These are phyloP conservation scores for Serinus canaria DNA, from an alignment of 2,113 vertebrate species.

Conservation along the genomic window DNA sequence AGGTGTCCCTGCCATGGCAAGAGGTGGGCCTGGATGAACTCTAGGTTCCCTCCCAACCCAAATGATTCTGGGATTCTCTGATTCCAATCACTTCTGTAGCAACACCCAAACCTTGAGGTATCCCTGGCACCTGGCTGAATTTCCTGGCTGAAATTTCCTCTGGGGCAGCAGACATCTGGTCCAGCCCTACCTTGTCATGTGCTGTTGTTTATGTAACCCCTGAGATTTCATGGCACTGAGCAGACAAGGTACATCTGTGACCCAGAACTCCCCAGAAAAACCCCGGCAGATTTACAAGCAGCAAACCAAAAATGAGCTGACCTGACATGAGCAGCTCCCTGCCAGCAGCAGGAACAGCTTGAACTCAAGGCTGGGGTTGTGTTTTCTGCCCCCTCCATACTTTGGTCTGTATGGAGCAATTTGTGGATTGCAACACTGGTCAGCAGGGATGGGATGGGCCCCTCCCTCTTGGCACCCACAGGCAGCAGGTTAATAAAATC, in stretches of 20 bases:
- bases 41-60: background rate
- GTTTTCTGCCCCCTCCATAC: background rate
- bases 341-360: background rate
- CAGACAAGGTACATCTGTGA: background rate
- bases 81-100: background rate
- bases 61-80: background rate
- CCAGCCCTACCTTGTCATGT: background rate
- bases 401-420: background rate
- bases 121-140: background rate
- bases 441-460: background rate
- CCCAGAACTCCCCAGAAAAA: background rate
- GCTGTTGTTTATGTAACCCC: background rate
- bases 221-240: background rate
- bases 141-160: background rate
- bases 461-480: background rate
- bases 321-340: background rate
- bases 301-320: background rate
- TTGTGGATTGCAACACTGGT: accelerated
- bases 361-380: background rate
- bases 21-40: background rate
- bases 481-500: background rate
- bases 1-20: background rate
- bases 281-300: background rate
- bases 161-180: background rate
- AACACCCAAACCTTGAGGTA: background rate